phyloP scores from a whole-genome alignment of 2,888 invertebrate genomes.

The Ophonus ardosiacus region DNA sequence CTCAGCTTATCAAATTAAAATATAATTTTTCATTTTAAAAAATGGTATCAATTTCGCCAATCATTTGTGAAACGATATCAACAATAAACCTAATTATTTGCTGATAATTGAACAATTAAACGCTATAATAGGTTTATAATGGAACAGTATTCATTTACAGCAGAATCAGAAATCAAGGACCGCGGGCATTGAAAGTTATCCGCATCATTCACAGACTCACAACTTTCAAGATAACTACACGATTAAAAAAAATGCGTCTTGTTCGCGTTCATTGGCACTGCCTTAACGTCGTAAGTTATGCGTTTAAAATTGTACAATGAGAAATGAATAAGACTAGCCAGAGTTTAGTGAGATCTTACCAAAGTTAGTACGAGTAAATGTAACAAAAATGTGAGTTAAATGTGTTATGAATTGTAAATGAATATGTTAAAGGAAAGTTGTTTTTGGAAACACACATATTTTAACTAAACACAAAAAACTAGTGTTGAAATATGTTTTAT shows the following conservation, averaged over 20 bases:
- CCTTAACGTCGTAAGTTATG: not conserved
- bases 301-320: not conserved
- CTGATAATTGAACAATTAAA: not conserved
- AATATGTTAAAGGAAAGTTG: not conserved
- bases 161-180: slow-evolving; percentile 22
- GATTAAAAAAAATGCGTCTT: slow-evolving; percentile 1
- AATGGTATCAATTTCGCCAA: not conserved
- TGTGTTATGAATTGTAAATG: not conserved
- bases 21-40: too few species aligned
- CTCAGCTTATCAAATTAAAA: too few species aligned
- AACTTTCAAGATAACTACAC: slow-evolving; percentile 5
- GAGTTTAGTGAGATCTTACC: not conserved
- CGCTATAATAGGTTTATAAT: slow-evolving; percentile 22
- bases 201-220: not conserved
- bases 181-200: slow-evolving; percentile 32
- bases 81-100: not conserved
- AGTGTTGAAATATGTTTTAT: not conserved
- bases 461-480: too few species aligned
- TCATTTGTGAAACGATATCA: not conserved
- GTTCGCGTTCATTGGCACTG: not conserved
- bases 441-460: not conserved
- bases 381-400: not conserved
- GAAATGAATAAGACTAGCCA: not conserved
- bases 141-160: slow-evolving; percentile 22
- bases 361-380: not conserved